Conservation (phyloP, 2,113 vertebrate genomes). For the Oxyruncus cristatus region DNA sequence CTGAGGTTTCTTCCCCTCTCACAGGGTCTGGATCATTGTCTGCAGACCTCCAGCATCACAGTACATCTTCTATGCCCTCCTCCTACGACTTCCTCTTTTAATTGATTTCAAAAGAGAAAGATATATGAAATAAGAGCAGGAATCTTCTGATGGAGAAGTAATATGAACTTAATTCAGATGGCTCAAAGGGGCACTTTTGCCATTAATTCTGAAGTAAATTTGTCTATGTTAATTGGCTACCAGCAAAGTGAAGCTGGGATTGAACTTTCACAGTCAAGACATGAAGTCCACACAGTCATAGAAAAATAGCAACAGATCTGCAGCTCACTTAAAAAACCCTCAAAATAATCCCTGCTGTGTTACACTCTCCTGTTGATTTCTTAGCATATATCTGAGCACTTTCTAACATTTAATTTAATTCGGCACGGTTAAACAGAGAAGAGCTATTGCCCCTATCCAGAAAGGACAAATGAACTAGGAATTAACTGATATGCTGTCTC, state of each 20-base stretch:
- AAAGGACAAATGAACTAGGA: background rate
- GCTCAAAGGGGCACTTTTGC: background rate
- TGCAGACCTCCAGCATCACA: background rate
- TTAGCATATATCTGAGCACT: background rate
- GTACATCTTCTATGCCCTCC: background rate
- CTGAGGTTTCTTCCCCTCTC: background rate
- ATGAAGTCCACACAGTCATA: background rate
- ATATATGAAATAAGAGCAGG: background rate
- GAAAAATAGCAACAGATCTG: background rate
- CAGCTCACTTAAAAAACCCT: background rate
- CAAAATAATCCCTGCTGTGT: background rate
- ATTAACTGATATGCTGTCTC: background rate
- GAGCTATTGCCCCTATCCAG: background rate
- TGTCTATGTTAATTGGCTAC: background rate
- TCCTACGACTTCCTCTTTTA: background rate
- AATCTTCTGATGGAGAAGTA: background rate
- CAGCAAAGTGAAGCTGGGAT: background rate
- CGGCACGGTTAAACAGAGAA: background rate
- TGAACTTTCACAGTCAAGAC: background rate
- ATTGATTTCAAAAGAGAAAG: background rate
- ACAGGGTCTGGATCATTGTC: background rate
- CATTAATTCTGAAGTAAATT: background rate
- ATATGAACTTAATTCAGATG: background rate
- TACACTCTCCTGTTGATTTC: background rate
- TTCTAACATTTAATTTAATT: background rate